Percentiles rank a stretch among this genome's conserved stretches.
These are phyloP conservation scores for Ceriagrion tenellum DNA, from an alignment of 2,888 invertebrate species.

Conservation along the genomic window DNA sequence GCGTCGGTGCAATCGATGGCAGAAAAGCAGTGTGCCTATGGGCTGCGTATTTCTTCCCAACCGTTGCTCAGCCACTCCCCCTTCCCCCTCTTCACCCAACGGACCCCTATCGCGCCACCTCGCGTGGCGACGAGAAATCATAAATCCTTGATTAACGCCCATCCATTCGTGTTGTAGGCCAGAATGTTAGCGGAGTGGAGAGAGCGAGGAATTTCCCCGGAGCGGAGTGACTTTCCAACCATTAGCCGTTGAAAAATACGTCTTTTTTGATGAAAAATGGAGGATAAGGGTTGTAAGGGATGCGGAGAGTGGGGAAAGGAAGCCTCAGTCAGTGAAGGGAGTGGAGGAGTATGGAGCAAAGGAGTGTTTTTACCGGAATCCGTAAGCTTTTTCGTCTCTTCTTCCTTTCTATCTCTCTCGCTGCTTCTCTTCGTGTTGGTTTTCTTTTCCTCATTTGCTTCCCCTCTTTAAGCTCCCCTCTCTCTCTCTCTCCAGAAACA, in stretches of 20 bases:
- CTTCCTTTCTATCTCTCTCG: background rate
- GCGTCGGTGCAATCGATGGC: background rate
- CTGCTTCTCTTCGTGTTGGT: background rate
- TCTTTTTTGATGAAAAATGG: conserved; percentile 62
- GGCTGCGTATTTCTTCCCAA: background rate
- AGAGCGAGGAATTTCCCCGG: conserved; percentile 13
- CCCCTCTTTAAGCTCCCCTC: background rate
- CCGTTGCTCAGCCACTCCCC: background rate
- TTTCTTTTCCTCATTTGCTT: background rate
- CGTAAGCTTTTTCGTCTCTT: background rate
- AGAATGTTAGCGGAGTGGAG: conserved; percentile 27
- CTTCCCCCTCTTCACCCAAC: background rate
- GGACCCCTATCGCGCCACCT: background rate
- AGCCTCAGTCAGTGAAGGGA: background rate
- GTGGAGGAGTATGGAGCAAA: background rate
- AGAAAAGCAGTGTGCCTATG: background rate
- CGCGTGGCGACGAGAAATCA: conserved; percentile 20
- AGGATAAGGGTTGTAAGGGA: background rate
- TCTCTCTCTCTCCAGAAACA: background rate
- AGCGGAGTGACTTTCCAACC: conserved; percentile 62
- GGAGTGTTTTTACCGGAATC: background rate
- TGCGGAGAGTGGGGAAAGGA: background rate
- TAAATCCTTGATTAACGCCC: conserved; percentile 58
- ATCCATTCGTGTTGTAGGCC: conserved; percentile 49
- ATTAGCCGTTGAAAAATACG: conserved; percentile 46